Evolutionary conservation across 1,140 invertebrate genomes (phyloP), one percentile per base, ranked within the genome.

Genomic region (Camponotus vicinus): DNA sequence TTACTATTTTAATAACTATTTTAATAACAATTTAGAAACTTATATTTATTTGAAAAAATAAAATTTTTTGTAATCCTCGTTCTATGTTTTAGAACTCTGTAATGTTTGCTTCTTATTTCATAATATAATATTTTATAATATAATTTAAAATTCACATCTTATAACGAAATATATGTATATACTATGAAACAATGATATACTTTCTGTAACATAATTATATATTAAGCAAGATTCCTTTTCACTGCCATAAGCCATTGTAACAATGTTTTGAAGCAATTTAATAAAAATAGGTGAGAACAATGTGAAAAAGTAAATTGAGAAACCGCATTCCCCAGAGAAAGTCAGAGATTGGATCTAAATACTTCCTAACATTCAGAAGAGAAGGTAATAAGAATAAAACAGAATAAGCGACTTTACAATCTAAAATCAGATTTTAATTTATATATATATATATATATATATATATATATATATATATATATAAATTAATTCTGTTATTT

Each of bases 241-340:
- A 15, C 71, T 82, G 15, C 70, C 9, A 69, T 55, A 71, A 82
- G 45, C 42, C 8, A 71, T 55, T 40, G 11, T 37, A 52, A 82
- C 49, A 57, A 37, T 57, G 71, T 80, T 49, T 57, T 52, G 34
- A 21, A 82, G 66, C 66, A 82, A 42, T 71, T 82, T 82, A 71
- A 49, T 67, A 32, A 59, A 15, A 71, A 49, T 15, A 1, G 18
- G 27, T 32, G 52, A 71, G 34, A 57, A 82, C 52, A n/a, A 21
- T 42, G n/a, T 57, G 13, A 82, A 71, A 40, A 57, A 82, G 21
- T 40, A 82, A 42, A 70, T 82, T 71, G 42, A 82, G 45, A 57
- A 57, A 27, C 27, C 9, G 2, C 49, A 32, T 52, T 52, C 34
- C 37, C 40, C 9, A 70, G 78, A 71, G 78, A 82, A 82, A 82